Evolutionary conservation across 2,888 invertebrate genomes (phyloP).

Genomic region (Epistrophe grossulariae): DNA sequence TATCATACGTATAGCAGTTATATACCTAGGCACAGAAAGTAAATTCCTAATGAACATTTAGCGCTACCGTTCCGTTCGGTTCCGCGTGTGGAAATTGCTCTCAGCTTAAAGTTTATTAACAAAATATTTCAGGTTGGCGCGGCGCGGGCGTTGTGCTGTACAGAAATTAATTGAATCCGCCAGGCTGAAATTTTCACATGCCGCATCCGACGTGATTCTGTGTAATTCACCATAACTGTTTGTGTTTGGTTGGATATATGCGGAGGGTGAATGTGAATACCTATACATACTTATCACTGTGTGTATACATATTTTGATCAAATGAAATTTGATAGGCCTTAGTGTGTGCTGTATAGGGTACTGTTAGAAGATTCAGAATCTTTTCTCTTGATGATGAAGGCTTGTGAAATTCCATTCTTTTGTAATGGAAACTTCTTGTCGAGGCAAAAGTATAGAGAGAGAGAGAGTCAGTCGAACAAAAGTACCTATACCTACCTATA

Average conservation of each 20-base stretch:
- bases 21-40: not conserved
- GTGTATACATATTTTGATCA: conserved; percentile 7
- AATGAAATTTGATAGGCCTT: conserved; percentile 66
- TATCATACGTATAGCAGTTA: not conserved
- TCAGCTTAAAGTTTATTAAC: conserved; percentile 58
- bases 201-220: conserved; percentile 36
- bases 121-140: conserved; percentile 60
- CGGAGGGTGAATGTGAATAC: not conserved
- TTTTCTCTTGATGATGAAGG: conserved; percentile 57
- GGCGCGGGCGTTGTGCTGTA: not conserved
- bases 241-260: not conserved
- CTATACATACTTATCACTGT: not conserved
- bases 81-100: conserved; percentile 54
- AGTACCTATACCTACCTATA: not conserved
- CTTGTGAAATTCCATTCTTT: conserved; percentile 67
- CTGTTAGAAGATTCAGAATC: conserved; percentile 19
- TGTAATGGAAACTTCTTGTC: conserved; percentile 62
- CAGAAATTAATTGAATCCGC: conserved; percentile 72
- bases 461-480: not conserved
- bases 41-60: conserved; percentile 57
- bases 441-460: not conserved
- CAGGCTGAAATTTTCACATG: conserved; percentile 46
- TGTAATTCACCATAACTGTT: conserved; percentile 16
- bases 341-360: not conserved
- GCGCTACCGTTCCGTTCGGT: conserved; percentile 46